Evolutionary conservation across 2,113 vertebrate species (phyloP).

Genomic region (Panthera leo): DNA sequence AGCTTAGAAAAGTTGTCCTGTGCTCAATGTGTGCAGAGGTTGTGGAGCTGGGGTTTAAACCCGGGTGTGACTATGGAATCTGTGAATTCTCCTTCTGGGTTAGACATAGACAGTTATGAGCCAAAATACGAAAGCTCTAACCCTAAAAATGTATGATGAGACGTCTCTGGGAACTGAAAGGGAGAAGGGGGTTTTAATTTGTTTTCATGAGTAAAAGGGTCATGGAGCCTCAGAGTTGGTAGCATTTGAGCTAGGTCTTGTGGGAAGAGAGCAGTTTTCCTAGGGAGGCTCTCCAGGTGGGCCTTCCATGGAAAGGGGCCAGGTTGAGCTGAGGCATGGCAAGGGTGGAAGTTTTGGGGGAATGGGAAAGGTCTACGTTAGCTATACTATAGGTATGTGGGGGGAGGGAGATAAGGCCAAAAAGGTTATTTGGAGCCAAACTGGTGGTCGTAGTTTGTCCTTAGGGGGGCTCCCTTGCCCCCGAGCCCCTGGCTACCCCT

Average conservation of each 20-base stretch:
- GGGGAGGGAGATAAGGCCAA: not conserved
- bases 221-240: not conserved
- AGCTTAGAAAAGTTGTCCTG: not conserved
- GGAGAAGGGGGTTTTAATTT: not conserved
- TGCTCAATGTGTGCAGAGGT: not conserved
- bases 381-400: not conserved
- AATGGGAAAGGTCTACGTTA: not conserved
- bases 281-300: not conserved
- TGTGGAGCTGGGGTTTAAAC: not conserved
- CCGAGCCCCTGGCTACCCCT: not conserved
- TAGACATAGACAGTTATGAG: not conserved
- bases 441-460: not conserved
- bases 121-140: not conserved
- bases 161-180: not conserved
- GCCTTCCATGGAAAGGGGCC: not conserved
- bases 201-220: not conserved
- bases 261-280: not conserved
- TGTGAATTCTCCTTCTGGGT: not conserved
- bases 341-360: not conserved
- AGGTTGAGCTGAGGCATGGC: not conserved
- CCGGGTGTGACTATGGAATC: not conserved
- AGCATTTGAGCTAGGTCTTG: not conserved
- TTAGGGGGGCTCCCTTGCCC: not conserved
- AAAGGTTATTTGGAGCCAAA: not conserved
- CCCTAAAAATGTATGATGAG: not conserved